phyloP scores from a whole-genome alignment of 2,888 invertebrate genomes.

The Parnassius mnemosyne region DNA sequence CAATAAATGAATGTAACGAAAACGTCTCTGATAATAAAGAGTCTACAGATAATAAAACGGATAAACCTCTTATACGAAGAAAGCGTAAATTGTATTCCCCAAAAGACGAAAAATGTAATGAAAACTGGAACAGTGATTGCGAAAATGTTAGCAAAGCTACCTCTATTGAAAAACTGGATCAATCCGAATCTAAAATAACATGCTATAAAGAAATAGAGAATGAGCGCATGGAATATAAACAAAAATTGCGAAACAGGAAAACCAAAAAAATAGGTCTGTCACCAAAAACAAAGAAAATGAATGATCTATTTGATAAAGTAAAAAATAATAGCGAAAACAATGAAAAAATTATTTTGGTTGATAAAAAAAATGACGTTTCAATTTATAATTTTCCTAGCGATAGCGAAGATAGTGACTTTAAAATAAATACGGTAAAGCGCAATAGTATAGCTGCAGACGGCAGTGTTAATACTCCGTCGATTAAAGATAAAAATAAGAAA shows the following conservation, averaged over 20 bases:
- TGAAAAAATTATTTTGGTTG: constrained; percentile 42
- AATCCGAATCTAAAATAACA: constrained; percentile 38
- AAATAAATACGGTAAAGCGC: constrained; percentile 41
- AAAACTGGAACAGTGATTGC: constrained; percentile 33
- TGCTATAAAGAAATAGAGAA: constrained; percentile 61
- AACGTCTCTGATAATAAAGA: constrained; percentile 1
- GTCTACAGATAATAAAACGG: constrained; percentile 20
- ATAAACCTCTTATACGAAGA: constrained; percentile 35
- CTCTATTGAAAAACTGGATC: constrained; percentile 2
- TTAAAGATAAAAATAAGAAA: constrained; percentile 35
- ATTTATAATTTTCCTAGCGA: constrained; percentile 61
- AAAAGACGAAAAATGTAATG: constrained; percentile 44
- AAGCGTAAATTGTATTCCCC: constrained; percentile 69
- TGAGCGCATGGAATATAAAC: constrained; percentile 44
- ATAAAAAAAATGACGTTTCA: constrained; percentile 40
- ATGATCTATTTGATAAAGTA: constrained; percentile 56
- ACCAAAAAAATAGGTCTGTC: constrained; percentile 39
- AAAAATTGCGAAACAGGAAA: constrained; percentile 40
- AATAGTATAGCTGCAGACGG: constrained; percentile 23
- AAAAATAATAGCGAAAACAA: constrained; percentile 46
- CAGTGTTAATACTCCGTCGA: constrained; percentile 10
- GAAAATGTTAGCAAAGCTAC: constrained; percentile 27
- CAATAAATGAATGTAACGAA: neutral
- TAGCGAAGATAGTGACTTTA: constrained; percentile 63
- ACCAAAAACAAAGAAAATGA: constrained; percentile 48